Evolutionary conservation across 2,113 vertebrate genomes (phyloP).

Genomic region (Epinephelus cyanopodus): DNA sequence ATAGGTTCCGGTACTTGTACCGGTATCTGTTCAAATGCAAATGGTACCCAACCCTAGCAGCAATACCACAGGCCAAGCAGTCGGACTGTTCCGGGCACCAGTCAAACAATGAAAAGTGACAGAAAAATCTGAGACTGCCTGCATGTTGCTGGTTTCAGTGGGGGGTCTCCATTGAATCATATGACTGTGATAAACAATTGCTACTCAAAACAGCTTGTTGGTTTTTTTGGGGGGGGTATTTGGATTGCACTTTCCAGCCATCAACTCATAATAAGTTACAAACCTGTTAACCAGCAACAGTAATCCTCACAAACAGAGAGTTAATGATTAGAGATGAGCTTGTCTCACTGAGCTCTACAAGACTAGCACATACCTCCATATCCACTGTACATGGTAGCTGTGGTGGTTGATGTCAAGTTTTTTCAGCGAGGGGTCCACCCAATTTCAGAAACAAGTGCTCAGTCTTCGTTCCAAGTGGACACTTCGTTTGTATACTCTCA

Average conservation of each 20-base stretch:
- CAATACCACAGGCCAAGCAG: too few relatives aligned
- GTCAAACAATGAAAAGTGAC: neutral
- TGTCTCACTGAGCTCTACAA: neutral
- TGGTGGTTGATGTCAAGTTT: neutral
- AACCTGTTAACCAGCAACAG: constrained; percentile 41
- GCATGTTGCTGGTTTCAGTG: neutral
- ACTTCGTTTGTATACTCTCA: neutral
- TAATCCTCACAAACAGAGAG: constrained; percentile 30
- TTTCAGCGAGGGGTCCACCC: constrained; percentile 21
- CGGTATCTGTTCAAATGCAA: too few relatives aligned
- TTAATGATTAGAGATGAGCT: constrained; percentile 50
- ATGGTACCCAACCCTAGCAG: too few relatives aligned
- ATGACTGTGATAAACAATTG: neutral
- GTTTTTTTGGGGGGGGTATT: neutral
- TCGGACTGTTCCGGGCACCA: too few relatives aligned
- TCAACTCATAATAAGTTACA: constrained; percentile 32
- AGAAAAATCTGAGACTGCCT: neutral
- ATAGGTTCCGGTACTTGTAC: too few relatives aligned
- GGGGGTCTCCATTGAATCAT: neutral
- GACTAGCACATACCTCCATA: constrained; percentile 74
- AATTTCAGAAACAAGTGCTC: constrained; percentile 26
- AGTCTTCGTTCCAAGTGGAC: neutral
- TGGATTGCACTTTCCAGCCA: neutral
- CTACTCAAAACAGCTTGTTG: neutral
- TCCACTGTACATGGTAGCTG: constrained; percentile 76